Percentiles rank a stretch among this genome's conserved stretches.
These are phyloP conservation scores for Amphiprion clarkii DNA, from an alignment of 2,797 vertebrate species.

Conservation along the genomic window DNA sequence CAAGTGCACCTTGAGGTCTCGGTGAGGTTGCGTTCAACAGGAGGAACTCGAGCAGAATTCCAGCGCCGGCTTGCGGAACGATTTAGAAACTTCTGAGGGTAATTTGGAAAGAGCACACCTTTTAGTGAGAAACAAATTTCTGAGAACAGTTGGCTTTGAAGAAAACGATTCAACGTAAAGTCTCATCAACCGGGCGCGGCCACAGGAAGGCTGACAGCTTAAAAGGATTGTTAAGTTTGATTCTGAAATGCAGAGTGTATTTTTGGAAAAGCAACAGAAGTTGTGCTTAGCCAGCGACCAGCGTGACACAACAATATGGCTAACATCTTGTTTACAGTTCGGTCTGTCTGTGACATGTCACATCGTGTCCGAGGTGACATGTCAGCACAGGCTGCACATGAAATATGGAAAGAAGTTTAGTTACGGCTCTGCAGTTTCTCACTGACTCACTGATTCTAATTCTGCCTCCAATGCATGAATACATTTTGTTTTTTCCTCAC, in stretches of 20 bases:
- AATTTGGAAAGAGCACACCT: not conserved
- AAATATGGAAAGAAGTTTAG: conserved; percentile 18
- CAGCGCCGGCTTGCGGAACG: not conserved
- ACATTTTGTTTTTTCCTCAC: too few relatives aligned
- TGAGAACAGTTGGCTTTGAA: conserved; percentile 22
- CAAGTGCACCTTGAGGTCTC: not conserved
- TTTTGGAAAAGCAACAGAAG: conserved; percentile 39
- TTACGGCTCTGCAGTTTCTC: not conserved
- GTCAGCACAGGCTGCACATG: not conserved
- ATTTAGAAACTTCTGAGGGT: conserved; percentile 23
- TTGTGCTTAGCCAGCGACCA: conserved; percentile 22
- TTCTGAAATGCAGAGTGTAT: conserved; percentile 33
- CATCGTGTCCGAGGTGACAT: not conserved
- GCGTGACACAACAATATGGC: conserved; percentile 31
- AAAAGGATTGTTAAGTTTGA: conserved; percentile 57
- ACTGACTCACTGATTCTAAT: not conserved
- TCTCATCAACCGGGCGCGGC: conserved; percentile 3
- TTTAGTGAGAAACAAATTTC: conserved; percentile 29
- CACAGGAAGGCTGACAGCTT: conserved; percentile 45
- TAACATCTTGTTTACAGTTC: conserved; percentile 35
- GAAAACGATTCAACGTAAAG: conserved; percentile 16
- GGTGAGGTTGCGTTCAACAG: too few relatives aligned
- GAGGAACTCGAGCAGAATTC: not conserved
- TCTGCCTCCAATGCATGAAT: not conserved
- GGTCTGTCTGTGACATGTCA: conserved; percentile 22